Conservation (phyloP, 2,113 vertebrate genomes). For the Tonatia bakeri region DNA sequence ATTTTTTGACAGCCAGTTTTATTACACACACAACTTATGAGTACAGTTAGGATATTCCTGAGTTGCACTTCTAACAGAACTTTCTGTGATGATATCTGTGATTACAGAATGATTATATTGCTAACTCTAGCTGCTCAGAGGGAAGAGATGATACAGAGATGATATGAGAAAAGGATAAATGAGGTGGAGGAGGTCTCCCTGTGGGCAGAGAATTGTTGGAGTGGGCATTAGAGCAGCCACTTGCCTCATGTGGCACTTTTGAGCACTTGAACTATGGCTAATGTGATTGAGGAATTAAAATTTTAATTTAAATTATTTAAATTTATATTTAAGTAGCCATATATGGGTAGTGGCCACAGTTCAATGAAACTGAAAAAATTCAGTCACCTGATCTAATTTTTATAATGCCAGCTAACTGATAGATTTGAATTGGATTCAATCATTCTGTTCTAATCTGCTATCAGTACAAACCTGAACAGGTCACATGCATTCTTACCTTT, state of each 20-base stretch:
- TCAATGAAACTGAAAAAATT: not conserved
- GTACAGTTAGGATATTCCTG: not conserved
- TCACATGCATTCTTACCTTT: constrained; percentile 80
- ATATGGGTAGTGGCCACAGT: not conserved
- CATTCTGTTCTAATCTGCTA: not conserved
- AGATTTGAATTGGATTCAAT: not conserved
- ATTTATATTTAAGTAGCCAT: not conserved
- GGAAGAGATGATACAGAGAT: not conserved
- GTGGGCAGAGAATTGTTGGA: not conserved
- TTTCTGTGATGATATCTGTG: not conserved
- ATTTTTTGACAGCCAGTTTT: not conserved
- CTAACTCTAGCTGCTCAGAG: not conserved
- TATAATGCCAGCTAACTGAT: not conserved
- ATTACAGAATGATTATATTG: not conserved
- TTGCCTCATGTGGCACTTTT: not conserved
- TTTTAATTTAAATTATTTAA: not conserved
- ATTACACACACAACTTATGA: not conserved
- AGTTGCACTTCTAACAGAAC: not conserved
- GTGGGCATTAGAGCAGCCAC: not conserved
- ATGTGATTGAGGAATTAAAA: not conserved
- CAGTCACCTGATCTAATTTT: not conserved
- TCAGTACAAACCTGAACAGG: not conserved
- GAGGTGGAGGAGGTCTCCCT: not conserved
- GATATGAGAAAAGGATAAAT: not conserved
- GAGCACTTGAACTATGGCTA: not conserved